Percentiles rank a stretch among this genome's conserved stretches.
Evolutionary conservation across 2,888 invertebrate genomes (phyloP).

Genomic region (Ichneumoninae sp.): DNA sequence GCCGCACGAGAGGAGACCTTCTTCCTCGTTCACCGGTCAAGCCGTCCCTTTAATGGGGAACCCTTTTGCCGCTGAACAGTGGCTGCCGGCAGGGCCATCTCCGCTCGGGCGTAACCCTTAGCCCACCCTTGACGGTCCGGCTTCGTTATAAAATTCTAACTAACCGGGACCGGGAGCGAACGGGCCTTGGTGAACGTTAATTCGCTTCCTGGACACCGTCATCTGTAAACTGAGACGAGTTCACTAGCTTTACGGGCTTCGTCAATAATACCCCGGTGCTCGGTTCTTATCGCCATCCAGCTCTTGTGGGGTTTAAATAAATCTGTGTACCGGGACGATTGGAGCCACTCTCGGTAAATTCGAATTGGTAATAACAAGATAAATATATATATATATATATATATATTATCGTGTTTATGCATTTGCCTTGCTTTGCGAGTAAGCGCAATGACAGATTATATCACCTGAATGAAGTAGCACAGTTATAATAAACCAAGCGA

Average conservation of each 20-base stretch:
- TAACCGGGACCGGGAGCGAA: conserved; percentile 30
- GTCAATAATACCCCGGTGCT: conserved; percentile 40
- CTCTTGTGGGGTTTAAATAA: conserved; percentile 42
- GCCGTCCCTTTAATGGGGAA: conserved; percentile 75
- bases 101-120: conserved; percentile 33
- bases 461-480: conserved; percentile 50
- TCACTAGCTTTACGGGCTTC: conserved; percentile 58
- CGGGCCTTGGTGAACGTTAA: conserved; percentile 1
- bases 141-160: conserved; percentile 62
- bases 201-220: conserved; percentile 33
- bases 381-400: too few relatives aligned
- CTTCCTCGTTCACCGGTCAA: conserved; percentile 72
- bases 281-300: conserved; percentile 19
- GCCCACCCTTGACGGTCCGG: conserved; percentile 56
- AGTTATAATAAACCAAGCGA: conserved; percentile 42
- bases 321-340: conserved; percentile 28
- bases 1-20: conserved; percentile 58
- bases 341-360: conserved; percentile 19
- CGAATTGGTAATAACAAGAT: not conserved
- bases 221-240: conserved; percentile 60
- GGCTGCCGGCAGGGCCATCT: conserved; percentile 5
- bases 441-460: conserved; percentile 52
- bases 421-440: conserved; percentile 5
- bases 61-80: conserved; percentile 40
- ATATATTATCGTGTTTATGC: not conserved